Base-by-base conservation (phyloP, 2,888 invertebrate species). In the Brenthis ino region DNA sequence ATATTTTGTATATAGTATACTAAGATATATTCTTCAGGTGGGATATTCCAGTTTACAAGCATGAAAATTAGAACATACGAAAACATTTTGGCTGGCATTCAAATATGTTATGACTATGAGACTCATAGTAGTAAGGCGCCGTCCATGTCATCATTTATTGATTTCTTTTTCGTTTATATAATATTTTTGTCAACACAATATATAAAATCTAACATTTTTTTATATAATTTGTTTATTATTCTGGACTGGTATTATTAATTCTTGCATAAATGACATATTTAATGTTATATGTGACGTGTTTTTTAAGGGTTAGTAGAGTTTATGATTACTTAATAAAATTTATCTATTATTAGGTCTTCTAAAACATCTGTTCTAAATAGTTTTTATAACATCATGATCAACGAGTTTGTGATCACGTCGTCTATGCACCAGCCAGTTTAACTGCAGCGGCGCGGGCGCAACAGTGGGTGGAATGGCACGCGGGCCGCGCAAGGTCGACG, bases 381-480 rank as follows among this genome's bases (percentile, higher is more conserved):
- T 65, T 65, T 16, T 50, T 65, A 16, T 57, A 37, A 33, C n/a
- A 48, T 48, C 47, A 12, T 13, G 16, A 12, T 55, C 3, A 16
- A 65, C 13, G 13, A 57, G 12, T 58, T 28, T 53, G n/a, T n/a
- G 54, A 55, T 61, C 48, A 57, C 56, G 50, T n/a, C 37, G 54
- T 43, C 60, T 37, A 68, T 79, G 77, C 77, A 78, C 76, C 72
- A 77, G 78, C 78, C 77, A 75, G 76, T 77, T 74, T 71, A 72
- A 67, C 67, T 76, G 76, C 77, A 77, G 77, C 76, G 73, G 77
- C 77, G 72, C 79, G 80, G 80, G 81, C 78, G 79, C 77, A 82
- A 82, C 81, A 83, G 87, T 88, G 85, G 89, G 89, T 83, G 88
- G 89, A 91, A 89, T 86, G 88, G 91, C 85, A 89, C 82, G 89